Percentiles rank a stretch among this genome's conserved stretches.
These are phyloP conservation scores for Scaeva pyrastri DNA, from an alignment of 2,888 invertebrate genomes.

Conservation along the genomic window DNA sequence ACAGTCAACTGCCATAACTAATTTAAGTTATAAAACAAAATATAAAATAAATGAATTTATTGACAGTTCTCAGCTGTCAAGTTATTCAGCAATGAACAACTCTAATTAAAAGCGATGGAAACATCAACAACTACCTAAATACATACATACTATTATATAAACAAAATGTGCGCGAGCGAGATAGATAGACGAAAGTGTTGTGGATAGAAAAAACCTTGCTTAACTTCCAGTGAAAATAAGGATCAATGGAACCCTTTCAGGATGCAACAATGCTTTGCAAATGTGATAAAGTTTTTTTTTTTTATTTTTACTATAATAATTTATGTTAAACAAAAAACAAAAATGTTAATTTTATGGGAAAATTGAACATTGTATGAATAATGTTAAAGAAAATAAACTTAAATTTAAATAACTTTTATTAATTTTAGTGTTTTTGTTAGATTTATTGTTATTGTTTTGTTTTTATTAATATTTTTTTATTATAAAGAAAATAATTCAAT, in stretches of 20 bases:
- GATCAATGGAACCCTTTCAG: conserved; percentile 65
- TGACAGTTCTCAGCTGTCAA: conserved; percentile 46
- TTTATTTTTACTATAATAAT: conserved; percentile 32
- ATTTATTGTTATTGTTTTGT: conserved; percentile 24
- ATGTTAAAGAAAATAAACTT: neutral
- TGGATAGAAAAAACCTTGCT: conserved; percentile 5
- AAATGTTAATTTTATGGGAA: conserved; percentile 1
- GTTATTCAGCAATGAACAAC: conserved; percentile 28
- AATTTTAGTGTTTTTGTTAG: conserved; percentile 7
- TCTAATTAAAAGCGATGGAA: neutral
- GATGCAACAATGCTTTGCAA: conserved; percentile 72
- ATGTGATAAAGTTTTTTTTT: conserved; percentile 71
- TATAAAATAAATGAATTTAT: conserved; percentile 10
- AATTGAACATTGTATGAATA: neutral
- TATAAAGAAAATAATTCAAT: neutral
- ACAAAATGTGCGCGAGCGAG: conserved; percentile 21
- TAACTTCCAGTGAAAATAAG: conserved; percentile 46
- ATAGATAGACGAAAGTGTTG: neutral
- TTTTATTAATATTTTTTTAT: conserved; percentile 2
- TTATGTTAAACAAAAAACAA: neutral
- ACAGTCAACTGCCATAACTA: conserved; percentile 74
- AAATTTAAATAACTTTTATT: conserved; percentile 1
- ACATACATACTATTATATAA: too few relatives aligned
- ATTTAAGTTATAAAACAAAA: conserved; percentile 58
- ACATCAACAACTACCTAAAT: conserved; percentile 8